Evolutionary conservation across 2,888 invertebrate species (phyloP), one percentile per base, ranked within the genome.

Genomic region (Stegana nigrithorax): DNA sequence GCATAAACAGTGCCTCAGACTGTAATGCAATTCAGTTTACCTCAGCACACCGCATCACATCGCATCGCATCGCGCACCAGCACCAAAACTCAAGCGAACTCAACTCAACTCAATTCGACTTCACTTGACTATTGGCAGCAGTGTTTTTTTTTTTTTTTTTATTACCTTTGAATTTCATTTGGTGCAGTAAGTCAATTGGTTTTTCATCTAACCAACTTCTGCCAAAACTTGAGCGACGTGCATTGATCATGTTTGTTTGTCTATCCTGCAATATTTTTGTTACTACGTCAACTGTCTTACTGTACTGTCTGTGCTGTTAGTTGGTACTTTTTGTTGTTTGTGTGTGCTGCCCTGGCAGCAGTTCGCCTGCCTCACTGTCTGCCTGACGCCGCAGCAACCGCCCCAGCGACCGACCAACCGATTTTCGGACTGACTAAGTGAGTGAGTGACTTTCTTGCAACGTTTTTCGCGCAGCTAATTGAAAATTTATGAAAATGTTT

Each of bases 401-500:
- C n/a, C n/a, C n/a, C n/a, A n/a, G n/a, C 12, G 19, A 27, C 29
- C 29, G 7, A 29, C 17, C 17, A 29, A 27, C 51, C 19, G 29
- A 12, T 2, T 17, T 6, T 14, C n/a, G 6, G 17, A 53, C 14
- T 53, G 25, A 32, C 3, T 12, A 5, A 32, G 5, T 5, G 32
- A 32, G n/a, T 10, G 19, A 32, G 21, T 55, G 12, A 26, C 26
- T 26, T 50, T 23, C 50, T 29, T 36, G 32, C 8, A 19, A 12
- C 32, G 32, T 12, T 51, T 51, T 53, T 55, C 53, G 23, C 32
- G 53, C 32, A 14, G 14, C 53, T 55, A 55, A 55, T 55, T 55
- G 53, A 55, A 55, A 55, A 55, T 55, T 36, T 55, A 55, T 55
- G 32, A 55, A 55, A 55, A 55, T 55, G 23, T 36, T 47, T 47